Conservation (phyloP, 2,888 invertebrate species). For the Gymnosoma rotundatum region DNA sequence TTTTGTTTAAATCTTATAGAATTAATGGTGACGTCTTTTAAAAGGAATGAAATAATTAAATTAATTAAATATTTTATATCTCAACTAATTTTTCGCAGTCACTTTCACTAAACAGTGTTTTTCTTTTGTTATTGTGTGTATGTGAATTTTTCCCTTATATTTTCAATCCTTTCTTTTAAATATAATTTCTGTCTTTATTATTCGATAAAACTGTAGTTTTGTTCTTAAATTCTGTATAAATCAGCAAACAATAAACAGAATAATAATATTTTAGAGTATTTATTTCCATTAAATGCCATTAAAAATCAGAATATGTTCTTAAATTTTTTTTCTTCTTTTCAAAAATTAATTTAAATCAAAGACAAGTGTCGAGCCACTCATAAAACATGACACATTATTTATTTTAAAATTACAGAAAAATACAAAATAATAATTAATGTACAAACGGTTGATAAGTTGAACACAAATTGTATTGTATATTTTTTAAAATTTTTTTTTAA, state of each 20-base stretch:
- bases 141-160: conserved; percentile 15
- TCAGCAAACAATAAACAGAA: conserved; percentile 46
- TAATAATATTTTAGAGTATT: conserved; percentile 32
- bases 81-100: too few relatives aligned
- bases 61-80: too few relatives aligned
- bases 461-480: conserved; percentile 30
- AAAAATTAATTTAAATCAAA: conserved; percentile 67
- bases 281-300: conserved; percentile 52
- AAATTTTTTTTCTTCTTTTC: conserved; percentile 26
- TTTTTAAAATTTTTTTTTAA: neutral
- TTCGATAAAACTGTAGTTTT: conserved; percentile 31
- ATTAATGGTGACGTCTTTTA: too few relatives aligned
- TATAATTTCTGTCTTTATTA: conserved; percentile 13
- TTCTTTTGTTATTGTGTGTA: neutral
- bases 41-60: too few relatives aligned
- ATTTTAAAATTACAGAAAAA: conserved; percentile 8
- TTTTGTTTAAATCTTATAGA: too few relatives aligned
- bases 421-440: neutral
- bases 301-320: conserved; percentile 36
- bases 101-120: too few relatives aligned
- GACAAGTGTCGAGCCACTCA: conserved; percentile 64
- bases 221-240: conserved; percentile 21
- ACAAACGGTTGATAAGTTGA: conserved; percentile 14
- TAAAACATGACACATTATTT: conserved; percentile 56
- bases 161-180: neutral